Evolutionary conservation across 1,140 invertebrate genomes (phyloP), one percentile per base, ranked within the genome.

Genomic region (Papilio glaucus): DNA sequence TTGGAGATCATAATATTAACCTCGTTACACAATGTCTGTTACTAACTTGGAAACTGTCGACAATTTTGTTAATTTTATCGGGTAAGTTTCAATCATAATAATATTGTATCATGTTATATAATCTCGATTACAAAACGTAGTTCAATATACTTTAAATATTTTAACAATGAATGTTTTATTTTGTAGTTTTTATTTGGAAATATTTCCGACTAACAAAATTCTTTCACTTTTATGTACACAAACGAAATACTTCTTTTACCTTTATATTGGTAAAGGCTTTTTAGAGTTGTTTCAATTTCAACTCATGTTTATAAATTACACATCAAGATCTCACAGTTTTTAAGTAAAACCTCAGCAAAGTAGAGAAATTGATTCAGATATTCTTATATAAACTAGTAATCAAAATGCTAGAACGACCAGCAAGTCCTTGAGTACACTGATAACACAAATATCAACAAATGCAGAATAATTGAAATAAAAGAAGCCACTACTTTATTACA

Each of bases 61-160:
- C 24, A 81, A 83, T 77, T 91, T 91, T 69, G 68, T 77, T 60
- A 84, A 82, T 75, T 90, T 89, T 77, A 84, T 90, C 69, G 83
- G 83, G 89, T 91, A 84, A 80, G 79, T 39, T 63, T 45, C 10
- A 9, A 68, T 62, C 6, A 29, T 37, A 61, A n/a, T 33, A 6
- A 26, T 13, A 18, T 37, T 18, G 0, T 42, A 4, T n/a, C 8
- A 13, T 57, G 49, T 57, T 57, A 57, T 21, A 26, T 57, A 57
- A 57, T 10, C 21, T 57, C 49, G 24, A 21, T 4, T 12, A 12
- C 12, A 57, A 24, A 53, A 24, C 8, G 24, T 10, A 42, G n/a
- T n/a, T 42, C 12, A n/a, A 42, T 42, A 9, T 42, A n/a, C 1
- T 15, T n/a, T n/a, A 15, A 57, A 24, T 57, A 57, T 12, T 57